Evolutionary conservation across 1,140 invertebrate species (phyloP).

Genomic region (Asbolus verrucosus): DNA sequence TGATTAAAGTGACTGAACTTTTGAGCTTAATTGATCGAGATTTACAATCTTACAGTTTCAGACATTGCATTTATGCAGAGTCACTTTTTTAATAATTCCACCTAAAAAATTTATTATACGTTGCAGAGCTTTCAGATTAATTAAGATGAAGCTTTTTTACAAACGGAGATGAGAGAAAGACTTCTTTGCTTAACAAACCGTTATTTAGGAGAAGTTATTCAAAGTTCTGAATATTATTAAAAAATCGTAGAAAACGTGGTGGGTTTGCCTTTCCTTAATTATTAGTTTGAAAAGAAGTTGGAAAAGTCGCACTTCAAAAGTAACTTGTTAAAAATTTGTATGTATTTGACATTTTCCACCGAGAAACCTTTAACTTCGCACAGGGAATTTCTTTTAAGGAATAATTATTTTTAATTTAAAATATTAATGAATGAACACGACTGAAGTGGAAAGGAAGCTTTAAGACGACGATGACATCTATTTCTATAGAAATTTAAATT

Average conservation of each 20-base stretch:
- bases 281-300: slow-evolving; percentile 9
- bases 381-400: slow-evolving; percentile 2
- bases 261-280: slow-evolving; percentile 4
- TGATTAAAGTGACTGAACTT: too few relatives aligned
- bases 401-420: slow-evolving; percentile 45
- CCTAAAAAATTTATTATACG: too few relatives aligned
- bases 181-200: too few relatives aligned
- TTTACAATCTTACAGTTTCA: too few relatives aligned
- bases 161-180: too few relatives aligned
- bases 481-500: slow-evolving; percentile 47
- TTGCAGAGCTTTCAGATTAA: too few relatives aligned
- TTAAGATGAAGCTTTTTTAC: too few relatives aligned
- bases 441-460: slow-evolving; percentile 32
- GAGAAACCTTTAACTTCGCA: not conserved
- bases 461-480: slow-evolving; percentile 34
- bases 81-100: too few relatives aligned
- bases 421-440: slow-evolving; percentile 42
- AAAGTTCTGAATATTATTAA: slow-evolving; percentile 21
- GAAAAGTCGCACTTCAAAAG: slow-evolving; percentile 1
- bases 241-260: slow-evolving; percentile 2
- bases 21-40: too few relatives aligned
- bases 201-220: not conserved
- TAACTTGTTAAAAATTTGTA: slow-evolving; percentile 28
- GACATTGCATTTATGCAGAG: too few relatives aligned
- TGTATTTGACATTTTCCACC: slow-evolving; percentile 24